Conservation (phyloP, 2,113 vertebrate genomes). For the Larimichthys polyactis region DNA sequence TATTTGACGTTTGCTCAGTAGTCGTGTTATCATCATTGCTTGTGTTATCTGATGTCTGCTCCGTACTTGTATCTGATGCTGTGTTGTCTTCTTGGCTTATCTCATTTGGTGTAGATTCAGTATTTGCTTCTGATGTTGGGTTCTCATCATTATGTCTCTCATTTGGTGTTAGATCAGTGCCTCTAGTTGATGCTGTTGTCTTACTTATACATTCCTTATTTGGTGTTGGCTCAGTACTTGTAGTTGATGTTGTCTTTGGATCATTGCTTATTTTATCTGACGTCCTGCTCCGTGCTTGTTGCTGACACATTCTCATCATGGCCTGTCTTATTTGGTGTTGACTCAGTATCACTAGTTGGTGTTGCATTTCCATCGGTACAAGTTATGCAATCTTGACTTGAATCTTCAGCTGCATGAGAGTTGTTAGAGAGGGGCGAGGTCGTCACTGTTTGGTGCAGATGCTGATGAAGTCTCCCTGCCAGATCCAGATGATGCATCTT, state of each 20-base stretch:
- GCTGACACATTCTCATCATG: not conserved
- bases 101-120: not conserved
- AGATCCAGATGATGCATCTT: not conserved
- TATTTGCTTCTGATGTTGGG: no score
- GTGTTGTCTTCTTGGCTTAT: not conserved
- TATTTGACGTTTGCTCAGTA: not conserved
- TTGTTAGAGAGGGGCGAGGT: not conserved
- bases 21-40: not conserved
- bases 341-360: not conserved
- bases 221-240: not conserved
- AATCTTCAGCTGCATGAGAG: not conserved
- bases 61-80: no score
- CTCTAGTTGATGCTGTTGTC: not conserved
- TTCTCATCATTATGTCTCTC: not conserved
- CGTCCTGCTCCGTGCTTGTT: not conserved
- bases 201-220: not conserved
- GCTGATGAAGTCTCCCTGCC: not conserved
- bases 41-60: not conserved
- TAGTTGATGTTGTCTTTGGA: not conserved
- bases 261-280: not conserved
- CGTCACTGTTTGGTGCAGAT: conserved; percentile 4
- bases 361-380: not conserved
- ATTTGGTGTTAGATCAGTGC: not conserved
- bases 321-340: not conserved
- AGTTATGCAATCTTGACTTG: conserved; percentile 8